Base-by-base conservation (phyloP, 2,888 invertebrate genomes). In the Metacarcinus magister region DNA sequence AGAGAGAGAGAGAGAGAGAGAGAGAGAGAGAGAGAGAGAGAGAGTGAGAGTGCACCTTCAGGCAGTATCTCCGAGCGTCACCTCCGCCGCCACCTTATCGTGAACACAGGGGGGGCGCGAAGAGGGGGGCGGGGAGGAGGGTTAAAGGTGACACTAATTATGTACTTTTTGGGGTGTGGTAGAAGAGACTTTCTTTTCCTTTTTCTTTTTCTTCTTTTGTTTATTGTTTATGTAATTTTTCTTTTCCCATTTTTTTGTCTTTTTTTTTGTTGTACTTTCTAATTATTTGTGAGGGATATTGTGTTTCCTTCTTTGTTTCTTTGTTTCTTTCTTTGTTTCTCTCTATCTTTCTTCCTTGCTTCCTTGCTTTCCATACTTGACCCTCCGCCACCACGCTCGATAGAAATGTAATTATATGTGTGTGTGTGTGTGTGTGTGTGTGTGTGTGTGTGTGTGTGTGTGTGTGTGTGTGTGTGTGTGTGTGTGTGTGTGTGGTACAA, bases 361-460 rank as follows among this genome's bases (percentile, higher is more conserved):
- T 1, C 23, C 46, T 28, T 92, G 32, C 82, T 28, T 32, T 82
- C 28, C 32, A 16, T 32, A 92, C n/a, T 19, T 44, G 46, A 92
- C 44, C 48, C 10, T 28, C n/a, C 16, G n/a, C 19, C 4, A 7
- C 92, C 92, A 8, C 44, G 48, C 32, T 92, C 44, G 92, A 92
- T 48, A 44, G n/a, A 28, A 92, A 48, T 92, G 10, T 46, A 10
- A 92, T 44, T 46, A 13, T 16, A 13, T 13, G 23, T n/a, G 28
- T n/a, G 48, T 91, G n/a, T 44, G 48, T 44, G 28, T 46, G 48
- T 91, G 43, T 46, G 48, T 46, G 44, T 44, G 46, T 91, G 91
- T 46, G 48, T 91, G n/a, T 91, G 46, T 91, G 91, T 91, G 91
- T 48, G 46, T 91, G 46, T 32, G 44, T 46, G 32, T 43, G 92